phyloP scores from a whole-genome alignment of 2,888 invertebrate genomes.

The Cephonodes hylas region DNA sequence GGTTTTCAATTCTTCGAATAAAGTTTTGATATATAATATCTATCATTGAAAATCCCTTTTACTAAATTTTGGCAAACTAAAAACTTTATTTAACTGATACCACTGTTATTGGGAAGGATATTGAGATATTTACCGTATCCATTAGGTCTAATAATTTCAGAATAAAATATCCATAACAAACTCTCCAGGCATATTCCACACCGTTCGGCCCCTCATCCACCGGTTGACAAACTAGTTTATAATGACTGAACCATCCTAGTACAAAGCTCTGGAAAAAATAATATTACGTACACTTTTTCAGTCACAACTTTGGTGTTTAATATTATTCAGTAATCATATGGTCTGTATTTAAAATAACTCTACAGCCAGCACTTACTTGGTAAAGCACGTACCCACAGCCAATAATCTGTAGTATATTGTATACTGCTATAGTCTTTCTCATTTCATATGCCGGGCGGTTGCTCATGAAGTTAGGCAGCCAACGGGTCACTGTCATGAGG shows the following conservation, averaged over 20 bases:
- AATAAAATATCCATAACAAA: conserved; percentile 85
- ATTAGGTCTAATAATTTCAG: conserved; percentile 87
- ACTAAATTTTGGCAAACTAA: no score
- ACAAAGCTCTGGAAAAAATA: conserved; percentile 66
- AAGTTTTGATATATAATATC: no score
- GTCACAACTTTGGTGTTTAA: no score
- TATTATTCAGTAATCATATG: no score
- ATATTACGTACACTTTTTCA: background rate
- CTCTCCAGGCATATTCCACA: conserved; percentile 78
- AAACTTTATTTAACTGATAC: no score
- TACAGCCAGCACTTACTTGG: conserved; percentile 77
- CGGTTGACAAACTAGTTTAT: conserved; percentile 86
- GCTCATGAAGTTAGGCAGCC: conserved; percentile 87
- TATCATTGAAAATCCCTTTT: no score
- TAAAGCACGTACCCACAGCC: conserved; percentile 81
- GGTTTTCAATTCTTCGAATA: background rate
- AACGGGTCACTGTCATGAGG: conserved; percentile 83
- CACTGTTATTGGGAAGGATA: no score
- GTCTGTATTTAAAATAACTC: no score
- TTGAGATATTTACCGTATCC: conserved; percentile 82
- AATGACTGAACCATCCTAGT: conserved; percentile 82
- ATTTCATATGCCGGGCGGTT: conserved; percentile 83
- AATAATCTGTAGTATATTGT: conserved; percentile 85
- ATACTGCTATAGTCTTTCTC: conserved; percentile 82
- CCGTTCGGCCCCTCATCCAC: conserved; percentile 83